Base-by-base conservation (phyloP, 2,113 vertebrate species). In the Corythornis madagascariensis region DNA sequence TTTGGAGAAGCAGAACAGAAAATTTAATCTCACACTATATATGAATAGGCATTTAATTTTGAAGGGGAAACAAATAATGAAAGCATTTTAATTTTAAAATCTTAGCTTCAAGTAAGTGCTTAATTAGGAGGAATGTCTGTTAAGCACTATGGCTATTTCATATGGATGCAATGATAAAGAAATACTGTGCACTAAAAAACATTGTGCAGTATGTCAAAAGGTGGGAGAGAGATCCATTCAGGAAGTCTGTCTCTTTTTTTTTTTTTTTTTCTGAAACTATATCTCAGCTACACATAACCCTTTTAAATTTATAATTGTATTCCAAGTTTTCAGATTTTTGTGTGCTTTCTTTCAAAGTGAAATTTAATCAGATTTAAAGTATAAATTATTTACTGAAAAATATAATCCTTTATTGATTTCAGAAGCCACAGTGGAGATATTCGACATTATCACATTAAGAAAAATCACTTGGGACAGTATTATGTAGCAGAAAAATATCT, bases 401-500 rank as follows among this genome's bases (percentile, higher is more conserved):
- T 61, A 80, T 57, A 45, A 83, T 50, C 3, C 40, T 86, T 89
- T 93, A 31, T 92, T 90, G 69, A 63, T 95, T 93, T 55, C 72
- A 98, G 97, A 90, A 87, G 35, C 52, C 82, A 75, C 7, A 96
- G 96, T 21, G 97, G 97, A 18, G 70, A 97, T 52, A 97, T 98
- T 35, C 96, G 97, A 61, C 98, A 99, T 95, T 99, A 99, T 88
- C 98, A 99, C 87, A 98, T 99, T 73, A 99, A 98, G 93, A 87
- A 92, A 79, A 98, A 86, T 5, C 97, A 97, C 43, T 67, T 40
- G 0, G 98, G 97, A 38, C 96, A 98, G 79, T 98, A 97, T 93
- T 99, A 97, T 11, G 83, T 99, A 90, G 98, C 98, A 31, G 98
- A 99, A 67, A 98, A 97, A 88, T 97, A 98, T 26, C 74, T 97